Evolutionary conservation across 2,888 invertebrate species (phyloP).

Genomic region (Melanostoma mellinum): DNA sequence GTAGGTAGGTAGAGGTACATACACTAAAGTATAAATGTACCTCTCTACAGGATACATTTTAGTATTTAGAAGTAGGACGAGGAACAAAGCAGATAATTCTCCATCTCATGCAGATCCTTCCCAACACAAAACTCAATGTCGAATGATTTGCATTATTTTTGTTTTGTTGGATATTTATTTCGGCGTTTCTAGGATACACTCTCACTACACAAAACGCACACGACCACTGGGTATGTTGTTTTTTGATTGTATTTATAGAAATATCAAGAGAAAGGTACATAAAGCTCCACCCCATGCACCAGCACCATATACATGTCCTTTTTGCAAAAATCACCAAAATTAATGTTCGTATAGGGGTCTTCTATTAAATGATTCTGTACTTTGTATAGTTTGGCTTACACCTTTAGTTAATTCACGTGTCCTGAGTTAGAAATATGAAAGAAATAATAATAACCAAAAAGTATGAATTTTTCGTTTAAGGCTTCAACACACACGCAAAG

Average conservation of each 20-base stretch:
- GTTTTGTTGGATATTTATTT: constrained; percentile 33
- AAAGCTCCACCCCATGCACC: constrained; percentile 1
- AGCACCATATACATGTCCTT: constrained; percentile 33
- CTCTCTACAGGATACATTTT: neutral
- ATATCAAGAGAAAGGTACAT: neutral
- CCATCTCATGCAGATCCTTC: constrained; percentile 20
- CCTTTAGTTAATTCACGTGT: constrained; percentile 20
- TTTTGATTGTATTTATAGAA: constrained; percentile 60
- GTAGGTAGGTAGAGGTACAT: neutral
- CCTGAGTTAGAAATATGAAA: constrained; percentile 26
- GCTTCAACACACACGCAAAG: neutral
- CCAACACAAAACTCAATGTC: constrained; percentile 44
- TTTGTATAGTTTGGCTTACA: constrained; percentile 31
- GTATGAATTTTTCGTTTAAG: neutral
- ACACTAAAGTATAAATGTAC: neutral
- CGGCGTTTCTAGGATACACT: constrained; percentile 39
- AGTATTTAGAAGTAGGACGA: neutral
- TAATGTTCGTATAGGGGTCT: constrained; percentile 43
- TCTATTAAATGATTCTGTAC: neutral
- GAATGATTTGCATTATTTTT: constrained; percentile 50
- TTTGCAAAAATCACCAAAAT: constrained; percentile 51
- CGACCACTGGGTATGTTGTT: constrained; percentile 58
- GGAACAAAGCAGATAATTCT: constrained; percentile 20
- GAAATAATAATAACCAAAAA: constrained; percentile 22
- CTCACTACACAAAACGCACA: neutral